phyloP scores from a whole-genome alignment of 2,797 vertebrate species.

The Prionace glauca region DNA sequence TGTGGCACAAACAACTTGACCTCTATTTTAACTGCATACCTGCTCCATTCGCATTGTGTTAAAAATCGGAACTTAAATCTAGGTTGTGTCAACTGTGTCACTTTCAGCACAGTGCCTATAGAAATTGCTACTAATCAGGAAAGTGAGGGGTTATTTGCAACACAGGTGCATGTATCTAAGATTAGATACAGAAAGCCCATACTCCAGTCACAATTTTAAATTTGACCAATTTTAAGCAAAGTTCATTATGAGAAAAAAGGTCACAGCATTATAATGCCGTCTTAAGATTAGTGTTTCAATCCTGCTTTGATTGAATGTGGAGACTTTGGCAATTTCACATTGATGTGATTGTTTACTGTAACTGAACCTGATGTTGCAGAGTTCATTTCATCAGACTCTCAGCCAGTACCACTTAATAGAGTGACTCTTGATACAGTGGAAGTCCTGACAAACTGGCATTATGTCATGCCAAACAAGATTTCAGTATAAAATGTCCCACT shows the following conservation, averaged over 20 bases:
- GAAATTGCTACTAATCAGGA: not conserved
- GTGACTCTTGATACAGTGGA: constrained; percentile 18
- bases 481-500: constrained; percentile 10
- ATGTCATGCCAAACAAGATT: not conserved
- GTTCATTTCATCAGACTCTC: constrained; percentile 7
- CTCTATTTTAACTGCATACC: not conserved
- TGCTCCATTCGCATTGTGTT: not conserved
- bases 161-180: not conserved
- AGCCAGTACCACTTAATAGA: not conserved
- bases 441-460: constrained; percentile 26
- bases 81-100: not conserved
- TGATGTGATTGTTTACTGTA: constrained; percentile 21
- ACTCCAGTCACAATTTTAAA: not conserved
- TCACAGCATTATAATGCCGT: not conserved
- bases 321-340: constrained; percentile 2
- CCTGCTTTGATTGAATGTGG: not conserved
- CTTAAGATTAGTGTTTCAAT: not conserved
- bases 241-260: not conserved
- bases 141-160: not conserved
- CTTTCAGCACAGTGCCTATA: not conserved
- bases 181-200: not conserved
- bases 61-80: not conserved
- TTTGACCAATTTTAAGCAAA: not conserved
- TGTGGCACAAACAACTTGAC: not conserved
- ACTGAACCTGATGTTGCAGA: constrained; percentile 4